Evolutionary conservation across 1,140 invertebrate species (phyloP), one percentile per base, ranked within the genome.

Genomic region (Papilio aristodemus): DNA sequence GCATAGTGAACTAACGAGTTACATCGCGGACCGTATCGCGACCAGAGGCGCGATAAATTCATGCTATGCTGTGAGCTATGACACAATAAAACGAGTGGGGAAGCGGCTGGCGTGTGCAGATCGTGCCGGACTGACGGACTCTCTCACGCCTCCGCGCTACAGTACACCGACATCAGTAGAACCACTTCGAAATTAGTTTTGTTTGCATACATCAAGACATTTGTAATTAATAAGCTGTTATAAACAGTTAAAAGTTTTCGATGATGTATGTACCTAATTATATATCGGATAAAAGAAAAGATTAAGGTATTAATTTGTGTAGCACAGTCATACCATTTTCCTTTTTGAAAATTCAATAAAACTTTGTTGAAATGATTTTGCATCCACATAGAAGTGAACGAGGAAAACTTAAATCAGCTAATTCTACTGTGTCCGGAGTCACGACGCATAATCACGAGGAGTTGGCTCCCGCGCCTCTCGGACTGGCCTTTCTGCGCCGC

Each of bases 51-150:
- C 60, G 68, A 81, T 81, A 82, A 82, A 80, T 82, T 68, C 71
- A 64, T 54, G 50, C 67, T 38, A n/a, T 63, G 69, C 68, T 69
- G 60, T 60, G 67, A 46, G 64, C 67, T 72, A 73, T 75, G 78
- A 78, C 78, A 79, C 62, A 73, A 73, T 73, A 74, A 75, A 75
- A 67, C 71, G 67, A 71, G 1, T 4, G 19, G 60, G 38, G 60
- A 64, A 39, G 60, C 62, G 58, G 46, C 59, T 77, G 73, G 73
- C 77, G 73, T 79, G 73, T 82, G 76, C 69, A 72, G 64, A 74
- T 85, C 83, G 83, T 85, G 83, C 78, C 27, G 81, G 81, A 84
- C 82, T 63, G 77, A 78, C 73, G 77, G 75, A 81, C 77, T 38
- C 71, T 77, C 75, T 83, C 80, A 81, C 82, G 78, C 68, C 68